A percentile compares a stretch with the other conserved stretches of the same genome.
Conservation (phyloP, 35 echinoderm and acorn worm species). For the Eucidaris tribuloides region DNA sequence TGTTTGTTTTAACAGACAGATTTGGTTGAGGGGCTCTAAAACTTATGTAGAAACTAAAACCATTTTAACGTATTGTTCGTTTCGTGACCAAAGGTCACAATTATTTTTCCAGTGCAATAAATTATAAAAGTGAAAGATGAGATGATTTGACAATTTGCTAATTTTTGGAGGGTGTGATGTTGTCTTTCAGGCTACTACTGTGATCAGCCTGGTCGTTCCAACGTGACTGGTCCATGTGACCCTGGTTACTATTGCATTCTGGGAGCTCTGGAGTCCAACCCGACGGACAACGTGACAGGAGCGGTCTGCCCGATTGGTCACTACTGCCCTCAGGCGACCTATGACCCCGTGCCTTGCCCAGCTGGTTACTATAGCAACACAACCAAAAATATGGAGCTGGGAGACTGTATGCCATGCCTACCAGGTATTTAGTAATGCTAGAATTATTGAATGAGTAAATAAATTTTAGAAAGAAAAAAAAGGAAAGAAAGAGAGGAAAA, state of each 20-base stretch:
- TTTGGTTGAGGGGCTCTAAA: too few relatives aligned
- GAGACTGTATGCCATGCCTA: conserved; percentile 78
- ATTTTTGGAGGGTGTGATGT: too few relatives aligned
- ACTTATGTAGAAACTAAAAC: too few relatives aligned
- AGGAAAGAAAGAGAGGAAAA: not conserved
- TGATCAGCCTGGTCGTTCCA: conserved; percentile 60
- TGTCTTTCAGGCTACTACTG: conserved; percentile 87
- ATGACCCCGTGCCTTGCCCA: conserved; percentile 72
- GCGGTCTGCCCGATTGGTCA: conserved; percentile 68
- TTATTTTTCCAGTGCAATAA: too few relatives aligned
- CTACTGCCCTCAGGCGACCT: conserved; percentile 79
- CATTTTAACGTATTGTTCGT: too few relatives aligned
- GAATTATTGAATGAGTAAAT: not conserved
- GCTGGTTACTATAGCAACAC: conserved; percentile 82
- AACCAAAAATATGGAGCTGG: conserved; percentile 59
- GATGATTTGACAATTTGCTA: too few relatives aligned
- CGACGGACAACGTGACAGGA: conserved; percentile 67
- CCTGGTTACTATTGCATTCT: conserved; percentile 80
- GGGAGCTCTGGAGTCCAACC: conserved; percentile 60
- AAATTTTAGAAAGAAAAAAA: not conserved
- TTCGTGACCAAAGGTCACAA: too few relatives aligned
- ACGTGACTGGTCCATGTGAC: conserved; percentile 74
- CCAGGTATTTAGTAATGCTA: conserved; percentile 40
- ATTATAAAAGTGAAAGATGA: too few relatives aligned
- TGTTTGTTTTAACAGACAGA: too few relatives aligned